phyloP scores from a whole-genome alignment of 64 coral and sea anemone genomes.

The Montipora cactus region DNA sequence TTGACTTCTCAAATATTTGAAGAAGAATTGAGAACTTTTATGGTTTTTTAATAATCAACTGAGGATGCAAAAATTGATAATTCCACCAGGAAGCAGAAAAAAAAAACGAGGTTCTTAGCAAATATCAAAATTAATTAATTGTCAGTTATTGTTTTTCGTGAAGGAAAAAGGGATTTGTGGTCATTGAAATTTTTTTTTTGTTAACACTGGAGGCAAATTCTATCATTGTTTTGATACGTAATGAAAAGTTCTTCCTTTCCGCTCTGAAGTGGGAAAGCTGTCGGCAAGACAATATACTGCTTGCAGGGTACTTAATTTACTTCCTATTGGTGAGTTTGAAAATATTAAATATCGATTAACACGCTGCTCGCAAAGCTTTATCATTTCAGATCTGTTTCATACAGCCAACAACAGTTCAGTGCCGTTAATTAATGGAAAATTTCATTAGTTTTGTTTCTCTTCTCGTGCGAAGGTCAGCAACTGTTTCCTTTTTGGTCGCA shows the following conservation, averaged over 20 bases:
- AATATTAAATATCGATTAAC: conserved; percentile 9
- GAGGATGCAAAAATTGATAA: no score
- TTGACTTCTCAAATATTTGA: no score
- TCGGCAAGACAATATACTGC: neutral
- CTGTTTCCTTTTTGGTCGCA: neutral
- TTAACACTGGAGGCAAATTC: neutral
- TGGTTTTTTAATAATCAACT: no score
- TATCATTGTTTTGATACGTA: conserved; percentile 2
- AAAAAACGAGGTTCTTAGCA: neutral
- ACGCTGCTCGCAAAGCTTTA: neutral
- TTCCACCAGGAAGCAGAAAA: neutral
- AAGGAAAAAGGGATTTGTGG: neutral
- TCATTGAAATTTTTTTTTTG: neutral
- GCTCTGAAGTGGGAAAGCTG: neutral
- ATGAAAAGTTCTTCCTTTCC: conserved; percentile 16
- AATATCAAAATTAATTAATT: neutral
- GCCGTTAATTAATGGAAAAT: neutral
- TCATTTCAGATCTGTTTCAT: neutral
- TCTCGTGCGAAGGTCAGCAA: neutral
- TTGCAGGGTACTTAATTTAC: conserved; percentile 40
- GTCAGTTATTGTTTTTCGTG: neutral
- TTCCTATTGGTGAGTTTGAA: neutral
- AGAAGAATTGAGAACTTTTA: no score
- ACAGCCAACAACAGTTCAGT: neutral
- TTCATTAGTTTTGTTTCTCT: neutral